These are phyloP conservation scores for Genyomyrus donnyi DNA, from an alignment of 2,113 vertebrate species.

Conservation along the genomic window DNA sequence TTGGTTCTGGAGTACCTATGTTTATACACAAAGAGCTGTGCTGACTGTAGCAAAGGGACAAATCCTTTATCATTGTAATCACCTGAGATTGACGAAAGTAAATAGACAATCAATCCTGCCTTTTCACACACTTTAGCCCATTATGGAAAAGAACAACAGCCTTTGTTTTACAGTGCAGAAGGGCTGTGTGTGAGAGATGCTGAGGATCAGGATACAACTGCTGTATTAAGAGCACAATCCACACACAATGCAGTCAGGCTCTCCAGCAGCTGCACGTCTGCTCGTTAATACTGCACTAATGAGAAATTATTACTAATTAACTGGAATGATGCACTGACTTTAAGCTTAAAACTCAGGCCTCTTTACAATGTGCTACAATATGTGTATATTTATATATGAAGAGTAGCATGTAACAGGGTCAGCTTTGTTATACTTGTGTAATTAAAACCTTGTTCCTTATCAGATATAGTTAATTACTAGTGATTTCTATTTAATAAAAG, in stretches of 20 bases:
- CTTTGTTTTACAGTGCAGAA: not conserved
- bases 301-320: not conserved
- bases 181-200: not conserved
- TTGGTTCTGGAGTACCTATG: not conserved
- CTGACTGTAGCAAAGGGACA: not conserved
- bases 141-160: not conserved
- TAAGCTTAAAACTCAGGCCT: not conserved
- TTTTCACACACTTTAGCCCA: not conserved
- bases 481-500: not conserved
- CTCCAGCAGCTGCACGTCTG: not conserved
- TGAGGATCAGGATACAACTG: not conserved
- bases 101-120: not conserved
- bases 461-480: not conserved
- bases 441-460: not conserved
- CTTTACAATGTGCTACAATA: not conserved
- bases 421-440: not conserved
- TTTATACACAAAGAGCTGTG: not conserved
- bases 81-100: slow-evolving; percentile 3
- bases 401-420: not conserved
- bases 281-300: not conserved
- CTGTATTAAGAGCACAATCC: not conserved
- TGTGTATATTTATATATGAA: not conserved
- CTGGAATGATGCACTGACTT: not conserved
- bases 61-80: slow-evolving; percentile 18
- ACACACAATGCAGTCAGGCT: not conserved